phyloP scores from a whole-genome alignment of 2,888 invertebrate species.

The Lordiphosa andalusiaca region DNA sequence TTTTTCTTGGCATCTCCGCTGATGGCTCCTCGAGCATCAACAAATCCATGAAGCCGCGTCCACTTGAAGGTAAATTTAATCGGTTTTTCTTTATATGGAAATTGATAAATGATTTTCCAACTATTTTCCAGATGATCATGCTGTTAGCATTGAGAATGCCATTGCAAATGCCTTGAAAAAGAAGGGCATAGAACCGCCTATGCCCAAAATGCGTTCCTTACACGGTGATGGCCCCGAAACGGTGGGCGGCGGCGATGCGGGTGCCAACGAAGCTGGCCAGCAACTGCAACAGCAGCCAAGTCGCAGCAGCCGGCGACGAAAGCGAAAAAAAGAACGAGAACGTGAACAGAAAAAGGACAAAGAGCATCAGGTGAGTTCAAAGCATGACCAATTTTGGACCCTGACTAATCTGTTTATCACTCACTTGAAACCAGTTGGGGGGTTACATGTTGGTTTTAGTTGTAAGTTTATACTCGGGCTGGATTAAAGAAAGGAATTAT shows the following conservation, averaged over 20 bases:
- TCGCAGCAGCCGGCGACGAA: conserved; percentile 77
- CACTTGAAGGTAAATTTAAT: conserved; percentile 81
- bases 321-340: conserved; percentile 76
- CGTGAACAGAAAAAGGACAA: conserved; percentile 75
- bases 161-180: conserved; percentile 88
- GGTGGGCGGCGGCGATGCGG: neutral
- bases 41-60: conserved; percentile 81
- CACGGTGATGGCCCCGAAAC: conserved; percentile 7
- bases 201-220: conserved; percentile 61
- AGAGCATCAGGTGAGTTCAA: conserved; percentile 47
- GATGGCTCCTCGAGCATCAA: conserved; percentile 19
- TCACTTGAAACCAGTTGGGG: too few relatives aligned
- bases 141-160: conserved; percentile 89
- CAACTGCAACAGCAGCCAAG: conserved; percentile 42
- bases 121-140: conserved; percentile 85
- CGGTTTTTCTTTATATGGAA: neutral
- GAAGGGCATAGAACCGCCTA: conserved; percentile 81
- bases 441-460: too few relatives aligned
- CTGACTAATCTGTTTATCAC: too few relatives aligned
- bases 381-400: neutral
- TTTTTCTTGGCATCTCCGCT: conserved; percentile 38
- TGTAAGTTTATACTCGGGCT: too few relatives aligned
- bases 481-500: too few relatives aligned
- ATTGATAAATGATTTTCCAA: neutral
- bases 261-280: neutral